These are phyloP conservation scores for Microhierax caerulescens DNA, from an alignment of 2,797 vertebrate genomes.

Conservation along the genomic window DNA sequence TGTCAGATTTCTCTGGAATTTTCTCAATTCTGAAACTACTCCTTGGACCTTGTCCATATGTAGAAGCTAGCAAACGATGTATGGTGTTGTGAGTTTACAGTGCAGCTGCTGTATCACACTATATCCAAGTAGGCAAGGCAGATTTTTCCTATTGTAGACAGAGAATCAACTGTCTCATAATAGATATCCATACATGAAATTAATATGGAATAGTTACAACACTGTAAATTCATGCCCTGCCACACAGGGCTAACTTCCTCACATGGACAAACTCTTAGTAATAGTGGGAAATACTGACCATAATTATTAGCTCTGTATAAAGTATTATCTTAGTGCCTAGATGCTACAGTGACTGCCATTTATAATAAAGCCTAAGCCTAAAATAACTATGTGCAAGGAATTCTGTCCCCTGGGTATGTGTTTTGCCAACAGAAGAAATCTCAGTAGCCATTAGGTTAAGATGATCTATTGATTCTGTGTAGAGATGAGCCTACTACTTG, in stretches of 20 bases:
- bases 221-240: neutral
- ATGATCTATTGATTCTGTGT: neutral
- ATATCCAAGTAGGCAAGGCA: neutral
- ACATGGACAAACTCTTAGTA: neutral
- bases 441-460: neutral
- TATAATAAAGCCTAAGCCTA: neutral
- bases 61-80: neutral
- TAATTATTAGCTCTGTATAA: conserved; percentile 4
- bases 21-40: neutral
- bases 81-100: neutral
- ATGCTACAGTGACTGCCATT: conserved; percentile 63
- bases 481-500: neutral
- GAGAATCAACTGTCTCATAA: neutral
- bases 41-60: neutral
- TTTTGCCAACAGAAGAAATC: neutral
- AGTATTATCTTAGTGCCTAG: conserved; percentile 56
- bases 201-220: neutral
- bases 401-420: neutral
- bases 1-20: conserved; percentile 21
- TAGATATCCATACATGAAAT: neutral
- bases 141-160: neutral
- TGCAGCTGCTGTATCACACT: neutral
- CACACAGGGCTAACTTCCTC: neutral
- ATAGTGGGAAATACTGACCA: neutral
- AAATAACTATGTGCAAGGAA: neutral